These are phyloP conservation scores for Tragelaphus scriptus DNA, from an alignment of 2,113 vertebrate species.

Conservation along the genomic window DNA sequence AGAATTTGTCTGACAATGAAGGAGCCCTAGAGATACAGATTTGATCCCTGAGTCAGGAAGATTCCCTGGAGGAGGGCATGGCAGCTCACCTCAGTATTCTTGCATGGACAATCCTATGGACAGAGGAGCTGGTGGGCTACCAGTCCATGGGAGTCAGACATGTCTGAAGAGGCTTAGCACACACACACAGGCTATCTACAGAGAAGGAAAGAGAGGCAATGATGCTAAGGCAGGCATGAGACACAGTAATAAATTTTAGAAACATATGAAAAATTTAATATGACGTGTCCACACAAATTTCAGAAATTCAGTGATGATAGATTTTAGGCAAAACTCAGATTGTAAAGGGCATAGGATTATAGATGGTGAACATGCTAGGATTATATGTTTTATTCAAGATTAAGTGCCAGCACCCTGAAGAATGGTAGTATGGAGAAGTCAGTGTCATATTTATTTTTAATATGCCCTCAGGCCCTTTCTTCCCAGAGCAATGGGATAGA, in stretches of 20 bases:
- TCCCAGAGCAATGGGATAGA: background rate
- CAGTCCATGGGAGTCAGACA: background rate
- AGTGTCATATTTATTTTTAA: background rate
- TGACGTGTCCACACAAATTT: background rate
- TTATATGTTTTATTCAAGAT: background rate
- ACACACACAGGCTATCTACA: background rate
- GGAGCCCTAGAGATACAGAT: background rate
- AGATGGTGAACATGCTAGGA: background rate
- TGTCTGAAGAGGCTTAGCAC: background rate
- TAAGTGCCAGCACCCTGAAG: background rate
- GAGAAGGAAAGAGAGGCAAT: background rate
- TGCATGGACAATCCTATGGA: background rate
- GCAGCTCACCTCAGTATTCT: background rate
- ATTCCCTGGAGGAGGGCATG: background rate
- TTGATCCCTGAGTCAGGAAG: background rate
- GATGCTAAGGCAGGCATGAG: background rate
- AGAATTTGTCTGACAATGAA: background rate
- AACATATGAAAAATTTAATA: background rate
- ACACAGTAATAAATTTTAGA: background rate
- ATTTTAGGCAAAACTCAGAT: background rate
- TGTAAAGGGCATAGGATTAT: background rate
- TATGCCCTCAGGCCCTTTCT: background rate
- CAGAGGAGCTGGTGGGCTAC: background rate
- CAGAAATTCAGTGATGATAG: background rate
- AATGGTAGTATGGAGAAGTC: background rate